Evolutionary conservation across 1,140 invertebrate species (phyloP).

Genomic region (Eufriesea mexicana): DNA sequence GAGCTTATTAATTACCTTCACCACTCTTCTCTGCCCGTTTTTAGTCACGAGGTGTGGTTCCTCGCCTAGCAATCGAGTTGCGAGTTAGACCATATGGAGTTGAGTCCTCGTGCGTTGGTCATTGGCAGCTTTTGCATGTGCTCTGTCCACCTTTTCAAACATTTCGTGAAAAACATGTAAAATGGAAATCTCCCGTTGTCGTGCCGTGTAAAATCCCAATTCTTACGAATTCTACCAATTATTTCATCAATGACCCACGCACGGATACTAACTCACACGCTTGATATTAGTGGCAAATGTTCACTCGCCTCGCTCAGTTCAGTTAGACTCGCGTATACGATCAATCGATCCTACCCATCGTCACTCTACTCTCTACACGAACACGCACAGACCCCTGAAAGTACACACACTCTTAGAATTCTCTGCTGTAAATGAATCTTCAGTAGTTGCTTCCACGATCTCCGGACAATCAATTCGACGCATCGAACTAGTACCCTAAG

Average conservation of each 20-base stretch:
- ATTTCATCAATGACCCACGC: neutral
- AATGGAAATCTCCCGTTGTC: no score
- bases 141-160: no score
- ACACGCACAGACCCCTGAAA: neutral
- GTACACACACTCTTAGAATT: neutral
- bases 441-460: constrained; percentile 54
- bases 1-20: constrained; percentile 18
- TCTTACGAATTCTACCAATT: neutral
- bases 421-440: constrained; percentile 35
- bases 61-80: constrained; percentile 3
- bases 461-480: constrained; percentile 9
- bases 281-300: constrained; percentile 15
- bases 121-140: neutral
- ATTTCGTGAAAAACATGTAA: no score
- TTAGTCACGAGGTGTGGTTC: neutral
- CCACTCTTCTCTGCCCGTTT: neutral
- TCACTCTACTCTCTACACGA: neutral
- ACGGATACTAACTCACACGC: neutral
- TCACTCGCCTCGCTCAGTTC: neutral
- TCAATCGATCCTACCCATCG: neutral
- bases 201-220: no score
- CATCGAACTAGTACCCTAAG: constrained; percentile 52
- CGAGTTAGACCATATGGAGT: constrained; percentile 7
- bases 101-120: constrained; percentile 3
- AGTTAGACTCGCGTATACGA: neutral